Evolutionary conservation across 2,888 invertebrate genomes (phyloP).

Genomic region (Agonopterix alstromeriana): DNA sequence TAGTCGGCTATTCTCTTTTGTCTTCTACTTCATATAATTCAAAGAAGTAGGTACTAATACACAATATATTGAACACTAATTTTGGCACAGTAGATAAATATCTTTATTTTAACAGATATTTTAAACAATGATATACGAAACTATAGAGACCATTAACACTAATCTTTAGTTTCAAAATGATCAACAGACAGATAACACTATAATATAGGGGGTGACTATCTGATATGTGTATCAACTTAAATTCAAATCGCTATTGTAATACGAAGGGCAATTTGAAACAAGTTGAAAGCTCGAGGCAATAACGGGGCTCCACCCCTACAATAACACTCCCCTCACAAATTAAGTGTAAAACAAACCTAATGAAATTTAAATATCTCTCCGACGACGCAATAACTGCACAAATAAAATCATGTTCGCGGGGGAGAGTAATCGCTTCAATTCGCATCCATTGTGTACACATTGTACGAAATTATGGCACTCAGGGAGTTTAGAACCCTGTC

Average conservation of each 20-base stretch:
- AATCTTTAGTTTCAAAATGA: conserved; percentile 7
- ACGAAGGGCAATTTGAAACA: conserved; percentile 56
- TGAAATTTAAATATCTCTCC: conserved; percentile 76
- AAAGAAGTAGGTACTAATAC: no score
- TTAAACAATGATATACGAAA: neutral
- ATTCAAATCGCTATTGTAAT: conserved; percentile 64
- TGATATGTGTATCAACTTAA: conserved; percentile 59
- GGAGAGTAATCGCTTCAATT: conserved; percentile 71
- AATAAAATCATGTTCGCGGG: conserved; percentile 73
- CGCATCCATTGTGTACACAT: conserved; percentile 69
- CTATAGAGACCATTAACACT: conserved; percentile 5
- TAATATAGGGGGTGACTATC: conserved; percentile 54
- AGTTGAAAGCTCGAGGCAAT: conserved; percentile 51
- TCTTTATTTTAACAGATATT: neutral
- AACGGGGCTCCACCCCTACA: conserved; percentile 58
- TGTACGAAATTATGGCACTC: conserved; percentile 49
- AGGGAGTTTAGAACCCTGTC: conserved; percentile 49
- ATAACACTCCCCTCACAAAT: conserved; percentile 71
- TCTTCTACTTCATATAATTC: no score
- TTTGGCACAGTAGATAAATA: no score
- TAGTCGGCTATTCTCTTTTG: neutral
- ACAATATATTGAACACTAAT: no score
- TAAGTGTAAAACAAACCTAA: conserved; percentile 78
- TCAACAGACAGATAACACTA: conserved; percentile 29
- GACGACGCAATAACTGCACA: conserved; percentile 71